Evolutionary conservation across 2,113 vertebrate genomes (phyloP).

Genomic region (Pterocles orientalis): DNA sequence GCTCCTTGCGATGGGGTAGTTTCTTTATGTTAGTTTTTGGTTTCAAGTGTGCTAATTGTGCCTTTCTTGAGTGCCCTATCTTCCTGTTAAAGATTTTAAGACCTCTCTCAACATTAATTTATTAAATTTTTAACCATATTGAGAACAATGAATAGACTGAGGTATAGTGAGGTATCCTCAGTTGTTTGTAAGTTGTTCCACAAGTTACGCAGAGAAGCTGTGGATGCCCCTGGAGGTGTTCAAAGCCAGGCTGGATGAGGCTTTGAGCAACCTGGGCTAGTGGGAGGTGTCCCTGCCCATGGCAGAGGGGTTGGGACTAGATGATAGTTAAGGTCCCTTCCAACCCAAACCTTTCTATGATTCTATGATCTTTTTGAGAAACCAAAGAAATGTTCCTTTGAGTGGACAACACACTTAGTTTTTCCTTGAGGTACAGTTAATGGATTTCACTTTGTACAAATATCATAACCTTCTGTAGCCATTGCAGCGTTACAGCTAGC

Average conservation of each 20-base stretch:
- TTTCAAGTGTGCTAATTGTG: background rate
- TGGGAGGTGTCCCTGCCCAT: no score
- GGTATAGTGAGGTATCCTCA: background rate
- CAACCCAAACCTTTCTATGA: no score
- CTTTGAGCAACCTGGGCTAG: no score
- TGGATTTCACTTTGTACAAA: background rate
- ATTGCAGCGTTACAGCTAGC: background rate
- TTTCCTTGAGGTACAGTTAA: background rate
- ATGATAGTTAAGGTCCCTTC: no score
- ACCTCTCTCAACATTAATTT: background rate
- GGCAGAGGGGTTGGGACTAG: no score
- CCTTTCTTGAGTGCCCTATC: background rate
- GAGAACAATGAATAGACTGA: background rate
- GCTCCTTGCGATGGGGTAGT: background rate
- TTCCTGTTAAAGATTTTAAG: background rate
- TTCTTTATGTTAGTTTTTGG: background rate
- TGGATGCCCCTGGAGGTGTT: no score
- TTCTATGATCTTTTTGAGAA: background rate
- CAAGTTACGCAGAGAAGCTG: no score
- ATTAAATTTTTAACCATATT: background rate
- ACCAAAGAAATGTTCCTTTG: background rate
- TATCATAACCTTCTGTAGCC: background rate
- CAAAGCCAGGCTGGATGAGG: no score
- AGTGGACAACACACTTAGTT: background rate
- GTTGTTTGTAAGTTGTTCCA: background rate